Conservation (phyloP, 2,113 vertebrate genomes). For the Sprattus sprattus region DNA sequence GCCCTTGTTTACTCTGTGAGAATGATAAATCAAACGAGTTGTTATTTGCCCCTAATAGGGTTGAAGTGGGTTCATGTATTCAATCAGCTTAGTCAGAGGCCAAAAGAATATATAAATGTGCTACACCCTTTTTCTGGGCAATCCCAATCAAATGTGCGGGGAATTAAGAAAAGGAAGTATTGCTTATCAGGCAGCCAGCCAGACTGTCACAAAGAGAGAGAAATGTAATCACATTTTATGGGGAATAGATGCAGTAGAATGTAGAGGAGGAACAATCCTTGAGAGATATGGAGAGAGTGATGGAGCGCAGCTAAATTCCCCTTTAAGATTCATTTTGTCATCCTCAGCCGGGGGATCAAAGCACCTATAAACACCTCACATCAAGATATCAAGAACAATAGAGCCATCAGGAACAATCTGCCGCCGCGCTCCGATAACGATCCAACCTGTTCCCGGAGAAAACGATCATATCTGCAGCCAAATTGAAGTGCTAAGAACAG, state of each 20-base stretch:
- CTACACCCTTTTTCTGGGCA: not conserved
- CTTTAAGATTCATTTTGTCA: constrained; percentile 32
- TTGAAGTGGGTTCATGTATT: not conserved
- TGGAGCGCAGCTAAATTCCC: not conserved
- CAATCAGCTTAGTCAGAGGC: not conserved
- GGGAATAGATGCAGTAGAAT: not conserved
- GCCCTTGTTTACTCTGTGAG: not conserved
- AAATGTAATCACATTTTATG: not conserved
- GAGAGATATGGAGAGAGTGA: not conserved
- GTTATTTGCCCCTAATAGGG: not conserved
- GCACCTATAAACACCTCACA: constrained; percentile 64
- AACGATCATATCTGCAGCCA: constrained; percentile 57
- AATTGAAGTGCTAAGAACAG: constrained; percentile 66
- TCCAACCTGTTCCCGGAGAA: constrained; percentile 56
- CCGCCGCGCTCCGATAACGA: constrained; percentile 61
- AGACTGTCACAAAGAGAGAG: not conserved
- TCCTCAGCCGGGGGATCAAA: constrained; percentile 51
- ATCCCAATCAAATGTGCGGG: not conserved
- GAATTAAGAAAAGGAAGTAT: not conserved
- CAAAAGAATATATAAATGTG: not conserved
- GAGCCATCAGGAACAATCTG: constrained; percentile 68
- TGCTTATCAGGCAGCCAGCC: not conserved
- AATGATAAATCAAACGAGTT: not conserved
- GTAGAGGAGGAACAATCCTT: not conserved
- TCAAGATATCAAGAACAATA: constrained; percentile 64